Base-by-base conservation (phyloP, 2,888 invertebrate genomes). In the Vanessa cardui region DNA sequence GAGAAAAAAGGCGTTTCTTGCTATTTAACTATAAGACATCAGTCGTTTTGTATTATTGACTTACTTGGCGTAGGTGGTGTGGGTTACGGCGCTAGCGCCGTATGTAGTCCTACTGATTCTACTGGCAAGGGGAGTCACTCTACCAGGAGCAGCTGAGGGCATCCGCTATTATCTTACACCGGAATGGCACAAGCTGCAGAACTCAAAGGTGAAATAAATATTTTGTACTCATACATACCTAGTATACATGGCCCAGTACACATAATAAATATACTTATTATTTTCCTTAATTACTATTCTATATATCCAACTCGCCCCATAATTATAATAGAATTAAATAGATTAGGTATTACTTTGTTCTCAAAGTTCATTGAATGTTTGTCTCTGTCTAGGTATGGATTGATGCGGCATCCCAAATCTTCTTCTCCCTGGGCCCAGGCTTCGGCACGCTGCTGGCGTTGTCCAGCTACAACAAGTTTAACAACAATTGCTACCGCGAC, bases 81-180 rank as follows among this genome's bases (percentile, higher is more conserved):
- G 98, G 98, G 95, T 99, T 69, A 99, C 99, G 26, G 99, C 99
- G 3, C 89, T 98, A 69, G 97, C 98, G 47, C 99, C 99, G 0
- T 99, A 99, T 84, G 95, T 97, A 33, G 98, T 99, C 45, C 94
- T 99, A 52, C 94, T 98, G 74, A 98, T 98, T 73, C 94, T 99
- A 33, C 90, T 98, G 62, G 94, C 96, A 33, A 94, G 97, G 64
- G 98, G 98, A 9, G 96, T 97, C 12, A 96, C 97, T 0, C 90
- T 98, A 62, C 97, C 97, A 0, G 98, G 98, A 9, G 97, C 98
- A 0, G 94, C 94, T 15, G 95, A 96, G 77, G 98, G 98, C 49
- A 98, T 98, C 74, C 93, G 95, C 67, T 98, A 97, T 88, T 98
- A 98, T 81, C 94, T 98, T 65, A 97, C 96, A 15, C 98, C 98